Evolutionary conservation across 2,888 invertebrate species (phyloP).

Genomic region (Hypomecis atomaria): DNA sequence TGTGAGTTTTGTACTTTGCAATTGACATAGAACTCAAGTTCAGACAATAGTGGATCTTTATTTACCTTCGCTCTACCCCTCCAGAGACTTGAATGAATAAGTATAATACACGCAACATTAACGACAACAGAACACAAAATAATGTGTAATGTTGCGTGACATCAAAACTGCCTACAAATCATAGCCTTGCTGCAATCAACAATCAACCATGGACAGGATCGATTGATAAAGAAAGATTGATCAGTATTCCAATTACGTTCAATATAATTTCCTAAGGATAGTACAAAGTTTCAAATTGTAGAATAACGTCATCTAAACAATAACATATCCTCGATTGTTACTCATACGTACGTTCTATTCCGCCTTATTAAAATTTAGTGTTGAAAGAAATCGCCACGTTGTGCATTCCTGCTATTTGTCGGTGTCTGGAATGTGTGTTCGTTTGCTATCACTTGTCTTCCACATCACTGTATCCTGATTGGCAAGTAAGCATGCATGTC

Average conservation of each 20-base stretch:
- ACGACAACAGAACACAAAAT: constrained; percentile 37
- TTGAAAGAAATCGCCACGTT: constrained; percentile 8
- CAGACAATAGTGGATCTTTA: not conserved
- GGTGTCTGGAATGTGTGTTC: constrained; percentile 13
- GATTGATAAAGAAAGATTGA: constrained; percentile 14
- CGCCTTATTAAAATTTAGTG: constrained; percentile 10
- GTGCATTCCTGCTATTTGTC: constrained; percentile 10
- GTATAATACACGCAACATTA: constrained; percentile 40
- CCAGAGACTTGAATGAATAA: constrained; percentile 32
- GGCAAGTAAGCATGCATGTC: constrained; percentile 24
- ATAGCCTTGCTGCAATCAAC: constrained; percentile 10
- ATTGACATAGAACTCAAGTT: too few species aligned
- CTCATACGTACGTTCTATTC: constrained; percentile 20
- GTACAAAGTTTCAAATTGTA: not conserved
- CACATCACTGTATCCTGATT: constrained; percentile 25
- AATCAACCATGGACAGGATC: not conserved
- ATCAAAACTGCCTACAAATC: constrained; percentile 22
- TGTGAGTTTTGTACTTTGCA: too few species aligned
- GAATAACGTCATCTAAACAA: not conserved
- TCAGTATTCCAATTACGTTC: not conserved
- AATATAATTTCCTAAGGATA: not conserved
- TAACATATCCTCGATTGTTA: not conserved
- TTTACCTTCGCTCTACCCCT: constrained; percentile 10
- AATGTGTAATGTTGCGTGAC: constrained; percentile 39
- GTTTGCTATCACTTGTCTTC: constrained; percentile 24